Evolutionary conservation across 2,113 vertebrate genomes (phyloP).

Genomic region (Aspiorhynchus laticeps): DNA sequence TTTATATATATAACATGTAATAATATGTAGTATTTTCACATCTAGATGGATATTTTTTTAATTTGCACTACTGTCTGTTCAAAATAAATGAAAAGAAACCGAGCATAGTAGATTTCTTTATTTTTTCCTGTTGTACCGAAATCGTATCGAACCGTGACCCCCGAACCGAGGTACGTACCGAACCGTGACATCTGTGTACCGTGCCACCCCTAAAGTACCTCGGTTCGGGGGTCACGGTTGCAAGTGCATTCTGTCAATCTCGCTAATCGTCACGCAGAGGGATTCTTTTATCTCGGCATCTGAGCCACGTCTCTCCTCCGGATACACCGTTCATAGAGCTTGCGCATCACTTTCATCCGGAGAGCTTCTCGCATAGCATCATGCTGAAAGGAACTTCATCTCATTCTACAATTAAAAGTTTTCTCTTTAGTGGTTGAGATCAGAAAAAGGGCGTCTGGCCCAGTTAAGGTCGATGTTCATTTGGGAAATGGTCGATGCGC

Average conservation of each 20-base stretch:
- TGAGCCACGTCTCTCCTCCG: slow-evolving; percentile 29
- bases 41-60: too few relatives aligned
- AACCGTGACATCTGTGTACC: too few relatives aligned
- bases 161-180: too few relatives aligned
- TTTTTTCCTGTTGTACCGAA: too few relatives aligned
- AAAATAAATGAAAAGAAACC: too few relatives aligned
- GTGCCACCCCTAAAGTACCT: too few relatives aligned
- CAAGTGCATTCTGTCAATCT: slow-evolving; percentile 18
- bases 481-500: background rate
- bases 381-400: slow-evolving; percentile 8
- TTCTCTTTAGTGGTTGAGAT: slow-evolving; percentile 18
- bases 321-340: slow-evolving; percentile 1
- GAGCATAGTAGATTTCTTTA: too few relatives aligned
- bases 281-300: slow-evolving; percentile 51
- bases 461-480: slow-evolving; percentile 15
- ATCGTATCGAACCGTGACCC: too few relatives aligned
- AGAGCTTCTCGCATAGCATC: background rate
- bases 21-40: too few relatives aligned
- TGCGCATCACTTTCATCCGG: slow-evolving; percentile 45
- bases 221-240: too few relatives aligned
- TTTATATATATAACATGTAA: too few relatives aligned
- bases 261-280: slow-evolving; percentile 15
- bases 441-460: background rate
- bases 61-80: too few relatives aligned
- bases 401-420: slow-evolving; percentile 28